A percentile compares a stretch with the other conserved stretches of the same genome.
Conservation (phyloP, 1,140 invertebrate genomes). For the Procambarus clarkii region DNA sequence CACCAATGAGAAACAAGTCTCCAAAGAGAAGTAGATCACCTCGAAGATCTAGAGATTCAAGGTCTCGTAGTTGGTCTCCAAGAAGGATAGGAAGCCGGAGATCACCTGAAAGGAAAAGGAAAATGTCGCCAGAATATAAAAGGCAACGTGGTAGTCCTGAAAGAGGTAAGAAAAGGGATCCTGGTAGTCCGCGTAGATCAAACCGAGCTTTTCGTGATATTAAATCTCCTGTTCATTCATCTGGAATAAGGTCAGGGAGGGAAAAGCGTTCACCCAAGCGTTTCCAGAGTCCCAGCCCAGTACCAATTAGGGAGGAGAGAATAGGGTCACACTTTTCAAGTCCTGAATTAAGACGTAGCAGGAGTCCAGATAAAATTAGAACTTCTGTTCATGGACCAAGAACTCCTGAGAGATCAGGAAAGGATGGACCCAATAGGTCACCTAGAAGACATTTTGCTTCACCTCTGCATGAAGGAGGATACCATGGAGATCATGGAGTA, state of each 20-base stretch:
- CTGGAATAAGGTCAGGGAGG: neutral
- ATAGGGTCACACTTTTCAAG: conserved; percentile 1
- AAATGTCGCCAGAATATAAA: conserved; percentile 35
- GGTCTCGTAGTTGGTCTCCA: conserved; percentile 52
- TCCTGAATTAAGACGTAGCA: conserved; percentile 20
- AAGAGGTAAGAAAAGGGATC: conserved; percentile 13
- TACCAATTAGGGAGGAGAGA: conserved; percentile 8
- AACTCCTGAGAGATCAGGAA: conserved; percentile 36
- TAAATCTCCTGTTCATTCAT: conserved; percentile 17
- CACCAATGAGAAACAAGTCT: neutral
- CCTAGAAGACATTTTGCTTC: neutral
- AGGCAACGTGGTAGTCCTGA: conserved; percentile 33
- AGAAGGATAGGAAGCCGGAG: conserved; percentile 18
- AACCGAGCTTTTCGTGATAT: neutral
- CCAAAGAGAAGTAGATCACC: conserved; percentile 46
- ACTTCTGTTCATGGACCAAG: conserved; percentile 30
- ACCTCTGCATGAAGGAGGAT: conserved; percentile 1
- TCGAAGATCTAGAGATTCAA: conserved; percentile 37
- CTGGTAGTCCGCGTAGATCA: neutral
- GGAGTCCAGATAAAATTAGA: conserved; percentile 23
- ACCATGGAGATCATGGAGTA: conserved; percentile 1
- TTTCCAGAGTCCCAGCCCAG: conserved; percentile 25
- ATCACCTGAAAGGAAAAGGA: conserved; percentile 37
- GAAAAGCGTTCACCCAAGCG: conserved; percentile 28
- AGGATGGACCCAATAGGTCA: neutral